Percentiles rank a stretch among this genome's conserved stretches.
These are phyloP conservation scores for Coremacera marginata DNA, from an alignment of 2,888 invertebrate genomes.

Conservation along the genomic window DNA sequence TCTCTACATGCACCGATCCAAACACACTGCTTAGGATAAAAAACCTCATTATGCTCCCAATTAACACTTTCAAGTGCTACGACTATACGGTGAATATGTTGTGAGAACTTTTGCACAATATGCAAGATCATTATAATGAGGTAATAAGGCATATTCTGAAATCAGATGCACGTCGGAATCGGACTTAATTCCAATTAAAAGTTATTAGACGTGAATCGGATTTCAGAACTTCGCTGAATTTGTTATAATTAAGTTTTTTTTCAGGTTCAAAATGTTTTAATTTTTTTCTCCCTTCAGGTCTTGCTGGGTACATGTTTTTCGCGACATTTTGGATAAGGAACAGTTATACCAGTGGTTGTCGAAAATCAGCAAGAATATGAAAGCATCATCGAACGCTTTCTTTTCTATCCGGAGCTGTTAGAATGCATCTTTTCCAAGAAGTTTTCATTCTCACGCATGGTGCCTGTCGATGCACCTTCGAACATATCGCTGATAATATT, in stretches of 20 bases:
- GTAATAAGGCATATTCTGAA: slow-evolving; percentile 62
- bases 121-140: slow-evolving; percentile 98
- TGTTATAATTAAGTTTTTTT: not conserved
- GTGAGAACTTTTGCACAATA: slow-evolving; percentile 89
- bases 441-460: slow-evolving; percentile 96
- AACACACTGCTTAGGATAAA: slow-evolving; percentile 94
- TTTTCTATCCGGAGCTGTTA: slow-evolving; percentile 87
- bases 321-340: slow-evolving; percentile 93
- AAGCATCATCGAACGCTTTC: slow-evolving; percentile 88
- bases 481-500: slow-evolving; percentile 85
- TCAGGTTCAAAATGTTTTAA: not conserved
- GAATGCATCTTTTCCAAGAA: slow-evolving; percentile 76
- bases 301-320: slow-evolving; percentile 96
- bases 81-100: slow-evolving; percentile 92
- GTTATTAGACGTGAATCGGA: not conserved
- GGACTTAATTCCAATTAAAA: not conserved
- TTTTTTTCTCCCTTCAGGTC: slow-evolving; percentile 50
- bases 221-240: not conserved
- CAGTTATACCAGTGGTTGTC: slow-evolving; percentile 89
- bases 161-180: not conserved
- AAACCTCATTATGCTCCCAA: slow-evolving; percentile 94
- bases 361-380: slow-evolving; percentile 83
- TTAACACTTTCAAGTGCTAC: slow-evolving; percentile 90
- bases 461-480: slow-evolving; percentile 94
- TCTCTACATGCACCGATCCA: slow-evolving; percentile 94